phyloP scores from a whole-genome alignment of 2,888 invertebrate species.

The Miltochrista miniata region DNA sequence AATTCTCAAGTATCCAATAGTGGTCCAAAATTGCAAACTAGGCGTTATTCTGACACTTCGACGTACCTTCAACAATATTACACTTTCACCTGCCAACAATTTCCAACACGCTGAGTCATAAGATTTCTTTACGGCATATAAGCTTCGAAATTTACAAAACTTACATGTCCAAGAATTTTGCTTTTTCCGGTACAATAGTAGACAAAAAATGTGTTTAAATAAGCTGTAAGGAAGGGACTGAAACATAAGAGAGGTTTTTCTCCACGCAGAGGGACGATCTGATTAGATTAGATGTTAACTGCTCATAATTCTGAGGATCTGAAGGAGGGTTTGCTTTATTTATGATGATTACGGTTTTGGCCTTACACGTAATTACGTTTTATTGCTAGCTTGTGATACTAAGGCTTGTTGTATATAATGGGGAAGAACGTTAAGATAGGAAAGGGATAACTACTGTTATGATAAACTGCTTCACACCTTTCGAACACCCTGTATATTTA shows the following conservation, averaged over 20 bases:
- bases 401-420: too few species aligned
- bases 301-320: conserved; percentile 10
- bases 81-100: not conserved
- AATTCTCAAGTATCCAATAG: not conserved
- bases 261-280: conserved; percentile 4
- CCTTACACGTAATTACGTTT: conserved; percentile 1
- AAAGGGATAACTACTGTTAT: too few species aligned
- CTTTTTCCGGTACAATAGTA: too few species aligned
- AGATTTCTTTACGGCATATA: not conserved
- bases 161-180: too few species aligned
- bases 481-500: too few species aligned
- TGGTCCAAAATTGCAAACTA: not conserved
- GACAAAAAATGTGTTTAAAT: too few species aligned
- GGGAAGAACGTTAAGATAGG: too few species aligned
- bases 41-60: not conserved
- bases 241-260: conserved; percentile 6
- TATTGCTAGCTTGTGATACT: not conserved
- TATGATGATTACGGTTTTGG: conserved; percentile 9
- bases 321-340: conserved; percentile 9
- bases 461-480: too few species aligned
- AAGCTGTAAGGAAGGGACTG: too few species aligned
- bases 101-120: not conserved
- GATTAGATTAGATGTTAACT: conserved; percentile 15
- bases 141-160: too few species aligned
- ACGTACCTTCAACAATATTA: not conserved